Conservation (phyloP, 1,140 invertebrate genomes). For the Lepidurus arcticus region DNA sequence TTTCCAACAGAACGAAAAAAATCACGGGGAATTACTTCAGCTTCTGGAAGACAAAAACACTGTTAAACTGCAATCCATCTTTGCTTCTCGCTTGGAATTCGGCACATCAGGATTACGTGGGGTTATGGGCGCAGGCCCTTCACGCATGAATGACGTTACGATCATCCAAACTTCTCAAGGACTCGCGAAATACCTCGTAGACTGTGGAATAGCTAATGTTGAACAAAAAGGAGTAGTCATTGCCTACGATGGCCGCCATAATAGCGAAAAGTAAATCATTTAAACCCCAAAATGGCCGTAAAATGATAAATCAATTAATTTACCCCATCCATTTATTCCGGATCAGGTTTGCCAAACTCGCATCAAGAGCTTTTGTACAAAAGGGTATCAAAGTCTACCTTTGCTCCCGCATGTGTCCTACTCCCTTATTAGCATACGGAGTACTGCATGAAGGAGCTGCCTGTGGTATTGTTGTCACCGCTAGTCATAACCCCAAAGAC, state of each 20-base stretch:
- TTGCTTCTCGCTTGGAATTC: slow-evolving; percentile 67
- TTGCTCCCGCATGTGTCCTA: slow-evolving; percentile 75
- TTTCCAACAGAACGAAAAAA: slow-evolving; percentile 49
- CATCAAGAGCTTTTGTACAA: slow-evolving; percentile 74
- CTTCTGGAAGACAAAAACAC: slow-evolving; percentile 50
- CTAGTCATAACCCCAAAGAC: slow-evolving; percentile 97
- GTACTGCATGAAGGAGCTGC: slow-evolving; percentile 62
- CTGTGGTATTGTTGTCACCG: slow-evolving; percentile 92
- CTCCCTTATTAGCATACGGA: slow-evolving; percentile 85
- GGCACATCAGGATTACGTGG: slow-evolving; percentile 87
- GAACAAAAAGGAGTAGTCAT: slow-evolving; percentile 71
- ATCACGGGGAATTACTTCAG: slow-evolving; percentile 49
- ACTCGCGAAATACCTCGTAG: slow-evolving; percentile 68
- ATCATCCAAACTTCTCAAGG: slow-evolving; percentile 95
- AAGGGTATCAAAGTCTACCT: slow-evolving; percentile 74
- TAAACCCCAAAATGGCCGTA: slow-evolving; percentile 30
- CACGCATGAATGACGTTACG: slow-evolving; percentile 94
- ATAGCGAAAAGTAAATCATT: slow-evolving; percentile 68
- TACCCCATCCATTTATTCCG: slow-evolving; percentile 48
- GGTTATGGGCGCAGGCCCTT: slow-evolving; percentile 85
- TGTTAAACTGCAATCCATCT: slow-evolving; percentile 51
- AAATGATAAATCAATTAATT: not conserved
- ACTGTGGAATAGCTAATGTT: slow-evolving; percentile 47
- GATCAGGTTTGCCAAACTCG: slow-evolving; percentile 90
- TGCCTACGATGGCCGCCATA: slow-evolving; percentile 91